Percentiles rank a stretch among this genome's conserved stretches.
phyloP scores from a whole-genome alignment of 2,888 invertebrate genomes.

The Stomorhina lunata region DNA sequence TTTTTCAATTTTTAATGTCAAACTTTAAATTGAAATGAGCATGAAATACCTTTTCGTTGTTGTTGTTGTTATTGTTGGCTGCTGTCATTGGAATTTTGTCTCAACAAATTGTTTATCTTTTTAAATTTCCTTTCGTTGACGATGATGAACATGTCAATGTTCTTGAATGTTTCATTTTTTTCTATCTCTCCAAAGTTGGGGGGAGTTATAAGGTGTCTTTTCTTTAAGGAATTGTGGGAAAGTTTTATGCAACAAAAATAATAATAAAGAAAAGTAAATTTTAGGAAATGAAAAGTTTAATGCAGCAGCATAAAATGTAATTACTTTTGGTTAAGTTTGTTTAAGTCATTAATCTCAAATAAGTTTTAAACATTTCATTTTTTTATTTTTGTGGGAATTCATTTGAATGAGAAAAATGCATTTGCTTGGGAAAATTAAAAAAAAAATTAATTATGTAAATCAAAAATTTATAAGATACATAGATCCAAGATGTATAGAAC shows the following conservation, averaged over 20 bases:
- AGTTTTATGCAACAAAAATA: neutral
- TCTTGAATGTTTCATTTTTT: neutral
- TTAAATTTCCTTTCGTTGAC: slow-evolving; percentile 9
- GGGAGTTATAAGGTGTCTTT: neutral
- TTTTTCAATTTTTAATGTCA: neutral
- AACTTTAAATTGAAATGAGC: slow-evolving; percentile 1
- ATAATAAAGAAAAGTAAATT: neutral
- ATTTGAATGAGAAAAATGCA: too few species aligned
- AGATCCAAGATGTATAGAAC: too few species aligned
- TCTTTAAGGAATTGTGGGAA: slow-evolving; percentile 2
- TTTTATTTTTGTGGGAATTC: neutral
- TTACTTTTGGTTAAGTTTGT: neutral
- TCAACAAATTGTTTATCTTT: slow-evolving; percentile 13
- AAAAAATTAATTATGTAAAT: too few species aligned
- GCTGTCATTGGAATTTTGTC: slow-evolving; percentile 1
- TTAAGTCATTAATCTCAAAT: neutral
- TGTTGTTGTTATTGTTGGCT: neutral
- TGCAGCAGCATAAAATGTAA: neutral
- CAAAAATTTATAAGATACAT: too few species aligned
- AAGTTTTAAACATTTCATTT: neutral
- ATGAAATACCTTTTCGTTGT: neutral
- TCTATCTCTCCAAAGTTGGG: neutral
- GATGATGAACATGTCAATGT: slow-evolving; percentile 20
- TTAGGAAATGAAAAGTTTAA: neutral
- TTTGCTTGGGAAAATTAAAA: too few species aligned